Base-by-base conservation (phyloP, 2,888 invertebrate species). In the Melanostoma mellinum region DNA sequence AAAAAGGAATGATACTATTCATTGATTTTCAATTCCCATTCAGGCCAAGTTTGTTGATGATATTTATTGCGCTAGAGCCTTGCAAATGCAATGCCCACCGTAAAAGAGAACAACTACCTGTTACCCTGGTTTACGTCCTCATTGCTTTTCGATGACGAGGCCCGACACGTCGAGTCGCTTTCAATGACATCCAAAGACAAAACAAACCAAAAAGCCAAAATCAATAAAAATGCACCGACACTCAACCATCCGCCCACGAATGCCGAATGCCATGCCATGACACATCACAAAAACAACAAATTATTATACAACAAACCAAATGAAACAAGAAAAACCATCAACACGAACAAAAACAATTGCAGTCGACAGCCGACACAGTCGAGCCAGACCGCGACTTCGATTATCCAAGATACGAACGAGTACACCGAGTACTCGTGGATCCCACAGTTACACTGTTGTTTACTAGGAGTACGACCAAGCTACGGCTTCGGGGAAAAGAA, bases 261-360 rank as follows among this genome's bases (percentile, higher is more conserved):
- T 9, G 9, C 6, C 40, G 30, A 36, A 40, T 35, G 10, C 58
- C 56, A 60, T 36, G 67, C 42, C 36, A 40, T 35, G 10, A 67
- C 56, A 60, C 40, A 73, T 42, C 36, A 61, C 10, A 72, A 65
- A 33, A 67, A 53, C 40, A 56, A 69, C 32, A 69, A 61, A 58
- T 48, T 75, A 35, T 80, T 80, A 65, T 80, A 50, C 69, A 75
- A 80, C 52, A 30, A 53, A 36, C 20, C 20, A 50, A 32, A 32
- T 35, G 35, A 35, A 52, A 35, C n/a, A 56, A 71, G 40, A 50
- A 35, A 20, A 32, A 48, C 6, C 20, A 46, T 32, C 52, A 46
- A 50, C n/a, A 42, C 42, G 42, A 56, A 30, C 3, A 60, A 33
- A 60, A 56, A 56, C 38, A 55, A 53, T 36, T 32, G 32, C 32